phyloP scores from a whole-genome alignment of 1,140 invertebrate species.

The Ceratosolen fusciceps region DNA sequence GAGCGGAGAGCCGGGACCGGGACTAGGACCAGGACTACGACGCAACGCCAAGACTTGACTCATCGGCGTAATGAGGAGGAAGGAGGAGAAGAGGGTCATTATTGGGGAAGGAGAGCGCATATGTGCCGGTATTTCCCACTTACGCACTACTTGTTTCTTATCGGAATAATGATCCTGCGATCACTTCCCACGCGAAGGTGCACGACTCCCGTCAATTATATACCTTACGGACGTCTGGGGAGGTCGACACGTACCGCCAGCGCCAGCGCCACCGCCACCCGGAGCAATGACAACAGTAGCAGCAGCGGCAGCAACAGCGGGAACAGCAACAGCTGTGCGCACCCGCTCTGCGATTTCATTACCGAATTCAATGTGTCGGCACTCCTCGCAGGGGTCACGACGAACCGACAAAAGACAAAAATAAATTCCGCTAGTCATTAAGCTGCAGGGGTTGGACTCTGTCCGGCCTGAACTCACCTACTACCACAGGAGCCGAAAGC shows the following conservation, averaged over 20 bases:
- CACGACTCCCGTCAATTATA: constrained; percentile 22
- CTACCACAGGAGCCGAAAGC: too few species aligned
- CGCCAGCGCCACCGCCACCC: too few species aligned
- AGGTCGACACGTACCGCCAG: background rate
- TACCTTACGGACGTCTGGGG: background rate
- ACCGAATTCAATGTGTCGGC: constrained; percentile 6
- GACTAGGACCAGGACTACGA: too few species aligned
- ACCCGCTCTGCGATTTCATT: constrained; percentile 42
- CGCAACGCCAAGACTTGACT: constrained; percentile 15
- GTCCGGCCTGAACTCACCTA: too few species aligned
- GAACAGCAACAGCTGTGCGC: too few species aligned
- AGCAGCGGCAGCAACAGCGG: too few species aligned
- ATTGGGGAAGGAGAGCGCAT: too few species aligned
- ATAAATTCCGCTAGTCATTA: constrained; percentile 9
- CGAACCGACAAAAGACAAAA: background rate
- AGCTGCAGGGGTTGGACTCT: background rate
- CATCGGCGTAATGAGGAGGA: constrained; percentile 21
- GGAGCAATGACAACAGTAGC: too few species aligned
- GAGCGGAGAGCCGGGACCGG: too few species aligned
- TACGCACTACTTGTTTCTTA: constrained; percentile 1
- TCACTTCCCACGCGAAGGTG: constrained; percentile 41
- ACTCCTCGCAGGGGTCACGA: background rate
- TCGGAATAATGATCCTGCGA: constrained; percentile 33
- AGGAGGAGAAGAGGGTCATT: background rate
- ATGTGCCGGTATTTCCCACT: constrained; percentile 29